Percentiles rank a stretch among this genome's conserved stretches.
Conservation (phyloP, 2,888 invertebrate genomes). For the Ichneumon xanthorius region DNA sequence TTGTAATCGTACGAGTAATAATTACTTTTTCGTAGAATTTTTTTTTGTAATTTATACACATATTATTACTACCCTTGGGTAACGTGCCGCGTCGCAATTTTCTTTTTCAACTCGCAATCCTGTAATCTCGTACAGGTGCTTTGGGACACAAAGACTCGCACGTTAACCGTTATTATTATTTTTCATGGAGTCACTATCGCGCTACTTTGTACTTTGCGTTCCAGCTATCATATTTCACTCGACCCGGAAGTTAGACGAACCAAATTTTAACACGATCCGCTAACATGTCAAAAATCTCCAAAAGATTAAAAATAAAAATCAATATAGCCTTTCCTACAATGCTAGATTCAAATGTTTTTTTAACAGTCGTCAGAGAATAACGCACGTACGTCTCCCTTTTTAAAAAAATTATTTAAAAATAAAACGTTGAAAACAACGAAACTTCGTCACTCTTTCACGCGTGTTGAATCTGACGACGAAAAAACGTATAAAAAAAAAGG, state of each 20-base stretch:
- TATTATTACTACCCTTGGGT: conserved; percentile 39
- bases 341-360: not conserved
- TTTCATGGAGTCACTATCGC: not conserved
- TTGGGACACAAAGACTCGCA: not conserved
- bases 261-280: not conserved
- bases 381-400: not conserved
- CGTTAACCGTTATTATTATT: not conserved
- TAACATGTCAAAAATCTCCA: too few relatives aligned
- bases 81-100: too few relatives aligned
- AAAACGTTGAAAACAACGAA: not conserved
- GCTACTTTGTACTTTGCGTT: not conserved
- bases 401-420: not conserved
- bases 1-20: too few relatives aligned
- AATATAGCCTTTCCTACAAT: not conserved
- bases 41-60: not conserved
- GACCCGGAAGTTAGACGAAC: not conserved
- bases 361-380: not conserved
- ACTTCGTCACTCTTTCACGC: not conserved
- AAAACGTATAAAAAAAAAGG: not conserved
- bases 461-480: not conserved
- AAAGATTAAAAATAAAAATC: not conserved
- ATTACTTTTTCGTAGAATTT: too few relatives aligned
- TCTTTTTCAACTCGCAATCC: not conserved
- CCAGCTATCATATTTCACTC: not conserved
- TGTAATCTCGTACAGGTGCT: not conserved